Evolutionary conservation across 2,797 vertebrate species (phyloP).

Genomic region (Sandelia bainsii): DNA sequence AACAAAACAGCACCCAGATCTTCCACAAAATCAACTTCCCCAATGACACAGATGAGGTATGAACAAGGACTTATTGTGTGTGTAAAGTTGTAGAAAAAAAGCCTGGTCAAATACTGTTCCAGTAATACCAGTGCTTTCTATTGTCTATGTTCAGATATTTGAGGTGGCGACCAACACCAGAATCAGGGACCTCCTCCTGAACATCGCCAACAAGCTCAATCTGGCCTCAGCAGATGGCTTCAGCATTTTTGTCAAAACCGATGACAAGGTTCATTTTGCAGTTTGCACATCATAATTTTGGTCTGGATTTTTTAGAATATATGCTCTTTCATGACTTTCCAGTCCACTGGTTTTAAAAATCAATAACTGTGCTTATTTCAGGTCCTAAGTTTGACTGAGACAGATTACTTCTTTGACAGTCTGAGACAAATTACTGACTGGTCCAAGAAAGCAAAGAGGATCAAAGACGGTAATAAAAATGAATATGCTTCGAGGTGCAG

Average conservation of each 20-base stretch:
- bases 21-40: slow-evolving; percentile 93
- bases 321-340: not conserved
- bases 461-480: slow-evolving; percentile 86
- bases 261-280: slow-evolving; percentile 88
- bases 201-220: slow-evolving; percentile 82
- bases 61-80: not conserved
- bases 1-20: slow-evolving; percentile 90
- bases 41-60: slow-evolving; percentile 90
- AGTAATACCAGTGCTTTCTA: not conserved
- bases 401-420: slow-evolving; percentile 96
- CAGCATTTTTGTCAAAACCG: slow-evolving; percentile 94
- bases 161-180: slow-evolving; percentile 88
- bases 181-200: slow-evolving; percentile 88
- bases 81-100: not conserved
- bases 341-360: not conserved
- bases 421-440: slow-evolving; percentile 93
- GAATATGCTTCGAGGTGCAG: not conserved
- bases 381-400: slow-evolving; percentile 93
- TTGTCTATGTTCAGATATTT: slow-evolving; percentile 82
- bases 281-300: not conserved
- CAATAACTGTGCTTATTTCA: slow-evolving; percentile 63
- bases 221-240: slow-evolving; percentile 92
- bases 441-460: slow-evolving; percentile 88
- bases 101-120: not conserved
- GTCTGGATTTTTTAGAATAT: not conserved